Base-by-base conservation (phyloP, 2,113 vertebrate species). In the Daubentonia madagascariensis region DNA sequence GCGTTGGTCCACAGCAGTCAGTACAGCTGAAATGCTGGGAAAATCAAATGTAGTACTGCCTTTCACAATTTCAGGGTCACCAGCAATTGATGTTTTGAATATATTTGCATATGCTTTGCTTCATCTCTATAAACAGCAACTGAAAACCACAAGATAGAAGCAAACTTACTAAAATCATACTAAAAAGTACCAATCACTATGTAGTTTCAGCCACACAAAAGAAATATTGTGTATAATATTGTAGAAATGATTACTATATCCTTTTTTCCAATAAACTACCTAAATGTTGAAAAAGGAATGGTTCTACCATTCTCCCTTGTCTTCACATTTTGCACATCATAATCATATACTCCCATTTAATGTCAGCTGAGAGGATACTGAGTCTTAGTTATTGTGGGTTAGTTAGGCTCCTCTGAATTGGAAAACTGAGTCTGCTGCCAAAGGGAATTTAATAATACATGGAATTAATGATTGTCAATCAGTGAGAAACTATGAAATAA, bases 61-160 rank as follows among this genome's bases (percentile, higher is more conserved):
- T 94, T 94, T 92, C 86, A 97, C 84, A 95, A 91, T 97, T 98
- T 98, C 93, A 96, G 86, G 97, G 95, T 98, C 97, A 97, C 79
- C 85, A 93, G 96, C 94, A 96, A 65, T 73, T 96, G 76, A 32
- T 94, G 95, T 67, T 86, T 96, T 72, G 93, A 91, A 98, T 98
- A n/a, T 5, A 97, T 98, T 97, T 98, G 67, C 97, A 97, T 97
- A 61, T 37, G 1, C 20, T 95, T 97, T 83, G 18, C 73, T 94
- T 85, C 50, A 75, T 87, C 92, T 78, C 4, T 20, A 43, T 59
- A 87, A 96, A 32, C 75, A 81, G 48, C 52, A 72, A 14, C 1
- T 90, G 22, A 83, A 28, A 96, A 88, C 63, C 20, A 84, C 10
- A 35, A 61, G 37, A 91, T 43, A 95, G 85, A 86, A 97, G 81